phyloP scores from a whole-genome alignment of 1,140 invertebrate genomes.

The Euschistus heros region DNA sequence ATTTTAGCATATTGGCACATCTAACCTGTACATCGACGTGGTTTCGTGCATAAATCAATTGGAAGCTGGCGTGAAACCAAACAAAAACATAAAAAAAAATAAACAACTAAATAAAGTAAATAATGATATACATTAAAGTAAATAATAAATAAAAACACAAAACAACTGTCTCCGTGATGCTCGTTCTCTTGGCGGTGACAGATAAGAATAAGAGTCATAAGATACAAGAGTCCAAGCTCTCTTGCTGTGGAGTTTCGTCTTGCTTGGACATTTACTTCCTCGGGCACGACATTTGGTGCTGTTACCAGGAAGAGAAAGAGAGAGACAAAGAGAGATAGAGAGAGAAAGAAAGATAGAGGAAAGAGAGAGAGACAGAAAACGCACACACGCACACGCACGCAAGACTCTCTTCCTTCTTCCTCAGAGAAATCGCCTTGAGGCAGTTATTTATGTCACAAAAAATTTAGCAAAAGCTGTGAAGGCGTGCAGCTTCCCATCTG shows the following conservation, averaged over 20 bases:
- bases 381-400: slow-evolving; percentile 2
- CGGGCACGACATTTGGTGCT: slow-evolving; percentile 44
- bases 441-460: slow-evolving; percentile 2
- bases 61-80: slow-evolving; percentile 8
- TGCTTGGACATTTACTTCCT: slow-evolving; percentile 41
- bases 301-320: slow-evolving; percentile 61
- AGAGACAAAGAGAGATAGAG: slow-evolving; percentile 35
- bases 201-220: not conserved
- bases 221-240: slow-evolving; percentile 2
- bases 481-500: slow-evolving; percentile 4
- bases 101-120: slow-evolving; percentile 9
- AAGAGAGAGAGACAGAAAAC: slow-evolving; percentile 7
- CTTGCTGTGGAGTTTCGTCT: not conserved
- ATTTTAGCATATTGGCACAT: slow-evolving; percentile 15
- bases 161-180: slow-evolving; percentile 7
- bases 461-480: slow-evolving; percentile 13
- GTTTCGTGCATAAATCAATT: slow-evolving; percentile 12
- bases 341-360: not conserved
- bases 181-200: slow-evolving; percentile 11
- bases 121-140: not conserved
- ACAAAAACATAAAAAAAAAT: slow-evolving; percentile 5
- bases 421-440: slow-evolving; percentile 9
- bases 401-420: slow-evolving; percentile 13
- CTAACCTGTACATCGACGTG: slow-evolving; percentile 13
- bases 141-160: not conserved